These are phyloP conservation scores for Diphyllodes magnificus DNA, from an alignment of 2,113 vertebrate genomes.

Conservation along the genomic window DNA sequence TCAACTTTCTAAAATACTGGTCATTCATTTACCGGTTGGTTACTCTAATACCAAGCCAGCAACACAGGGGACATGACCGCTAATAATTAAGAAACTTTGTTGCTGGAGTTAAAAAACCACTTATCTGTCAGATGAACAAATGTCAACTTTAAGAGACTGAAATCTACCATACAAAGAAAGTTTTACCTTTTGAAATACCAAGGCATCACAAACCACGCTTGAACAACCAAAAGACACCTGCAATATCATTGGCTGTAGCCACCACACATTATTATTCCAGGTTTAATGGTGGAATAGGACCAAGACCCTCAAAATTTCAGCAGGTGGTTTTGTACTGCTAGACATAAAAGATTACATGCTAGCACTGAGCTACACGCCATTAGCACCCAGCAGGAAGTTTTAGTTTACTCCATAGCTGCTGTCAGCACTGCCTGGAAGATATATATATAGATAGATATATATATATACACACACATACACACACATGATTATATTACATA, in stretches of 20 bases:
- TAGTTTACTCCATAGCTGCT: not conserved
- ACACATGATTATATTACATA: not conserved
- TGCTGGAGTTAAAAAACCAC: not conserved
- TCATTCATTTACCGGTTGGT: not conserved
- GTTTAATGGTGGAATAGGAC: not conserved
- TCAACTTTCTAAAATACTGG: not conserved
- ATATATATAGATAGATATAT: not conserved
- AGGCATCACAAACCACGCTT: not conserved
- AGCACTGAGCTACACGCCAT: not conserved
- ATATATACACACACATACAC: fast-evolving
- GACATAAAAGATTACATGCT: not conserved
- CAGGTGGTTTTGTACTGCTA: not conserved
- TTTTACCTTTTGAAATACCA: not conserved
- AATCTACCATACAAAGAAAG: not conserved
- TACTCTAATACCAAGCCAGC: not conserved
- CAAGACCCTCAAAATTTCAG: not conserved
- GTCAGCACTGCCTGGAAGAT: not conserved
- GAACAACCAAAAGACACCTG: not conserved
- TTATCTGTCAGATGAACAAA: not conserved
- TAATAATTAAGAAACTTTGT: not conserved
- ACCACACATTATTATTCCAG: not conserved
- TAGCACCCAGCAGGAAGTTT: not conserved
- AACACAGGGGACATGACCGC: not conserved
- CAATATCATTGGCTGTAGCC: not conserved
- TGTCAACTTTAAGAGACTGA: not conserved